Conservation (phyloP, 2,797 vertebrate species). For the Myotis pilosus region DNA sequence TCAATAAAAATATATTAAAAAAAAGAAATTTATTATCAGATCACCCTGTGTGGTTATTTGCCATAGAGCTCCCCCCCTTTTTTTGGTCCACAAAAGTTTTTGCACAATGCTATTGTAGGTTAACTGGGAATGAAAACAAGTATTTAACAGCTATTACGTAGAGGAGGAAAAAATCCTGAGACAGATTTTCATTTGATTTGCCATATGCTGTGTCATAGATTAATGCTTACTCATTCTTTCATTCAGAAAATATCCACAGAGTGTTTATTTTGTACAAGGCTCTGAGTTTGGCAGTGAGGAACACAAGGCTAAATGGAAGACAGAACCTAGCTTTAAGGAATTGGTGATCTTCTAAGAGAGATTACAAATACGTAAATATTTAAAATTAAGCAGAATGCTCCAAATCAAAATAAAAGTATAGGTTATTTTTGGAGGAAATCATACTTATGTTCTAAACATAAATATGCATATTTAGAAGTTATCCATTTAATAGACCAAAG, state of each 20-base stretch:
- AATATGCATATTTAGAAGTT: conserved; percentile 49
- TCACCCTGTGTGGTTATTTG: neutral
- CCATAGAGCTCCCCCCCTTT: neutral
- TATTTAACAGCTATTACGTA: neutral
- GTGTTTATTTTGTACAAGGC: conserved; percentile 6
- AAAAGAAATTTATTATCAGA: neutral
- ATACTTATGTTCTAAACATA: neutral
- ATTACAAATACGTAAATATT: conserved; percentile 43
- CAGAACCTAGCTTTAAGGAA: conserved; percentile 14
- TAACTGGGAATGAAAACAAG: conserved; percentile 43
- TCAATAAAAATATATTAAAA: neutral
- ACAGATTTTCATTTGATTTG: conserved; percentile 27
- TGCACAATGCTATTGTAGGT: conserved; percentile 4
- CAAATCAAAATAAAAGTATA: conserved; percentile 36
- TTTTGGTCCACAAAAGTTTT: neutral
- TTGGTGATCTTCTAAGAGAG: neutral
- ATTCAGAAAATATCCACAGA: neutral
- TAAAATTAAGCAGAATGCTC: conserved; percentile 19
- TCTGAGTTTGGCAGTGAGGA: conserved; percentile 17
- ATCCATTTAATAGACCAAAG: conserved; percentile 1
- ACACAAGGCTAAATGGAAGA: neutral
- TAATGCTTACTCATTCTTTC: neutral
- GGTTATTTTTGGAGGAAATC: conserved; percentile 26
- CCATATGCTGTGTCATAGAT: neutral
- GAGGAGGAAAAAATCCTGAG: neutral